Base-by-base conservation (phyloP, 2,797 vertebrate species). In the Rhynchotus rufescens region DNA sequence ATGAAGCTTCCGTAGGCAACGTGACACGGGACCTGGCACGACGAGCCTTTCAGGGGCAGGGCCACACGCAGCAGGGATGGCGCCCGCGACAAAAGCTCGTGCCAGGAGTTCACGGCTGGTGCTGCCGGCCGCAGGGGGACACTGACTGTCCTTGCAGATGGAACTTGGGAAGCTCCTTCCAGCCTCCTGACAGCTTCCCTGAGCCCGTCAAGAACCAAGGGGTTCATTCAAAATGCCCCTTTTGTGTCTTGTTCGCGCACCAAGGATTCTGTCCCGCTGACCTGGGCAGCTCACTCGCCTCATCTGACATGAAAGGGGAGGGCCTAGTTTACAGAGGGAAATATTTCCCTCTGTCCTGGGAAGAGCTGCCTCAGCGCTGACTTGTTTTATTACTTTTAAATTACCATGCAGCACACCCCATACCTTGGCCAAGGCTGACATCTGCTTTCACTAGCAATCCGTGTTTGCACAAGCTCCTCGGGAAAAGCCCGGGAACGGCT, bases 341-440 rank as follows among this genome's bases (percentile, higher is more conserved):
- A 69, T 16, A 45, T 51, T 82, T 84, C 79, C 73, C 91, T 84
- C 44, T 79, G 81, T 64, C 20, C 42, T 42, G 54, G 73, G 54
- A 93, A 60, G 51, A 90, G 59, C 20, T 84, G n/a, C 54, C 40
- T 80, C 69, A 9, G 88, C 36, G 86, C 26, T 84, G 78, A 90
- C 59, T 89, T 93, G 68, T 74, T 95, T 91, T 86, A 88, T 82
- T 93, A 68, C 78, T 92, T 84, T 72, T 56, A 86, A 88, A 93
- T 92, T 91, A 62, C 76, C 80, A 60, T 74, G n/a, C 74, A 92
- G 38, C 32, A 80, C 57, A 59, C 28, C 54, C 25, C 62, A 12
- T 65, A 80, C 74, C 74, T 84, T 80, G 54, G 59, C 81, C 81
- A 84, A 80, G 72, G 34, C 54, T 80, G 80, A 90, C 88, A 69